These are phyloP conservation scores for Geophilus truncorum DNA, from an alignment of 2,888 invertebrate species.

Conservation along the genomic window DNA sequence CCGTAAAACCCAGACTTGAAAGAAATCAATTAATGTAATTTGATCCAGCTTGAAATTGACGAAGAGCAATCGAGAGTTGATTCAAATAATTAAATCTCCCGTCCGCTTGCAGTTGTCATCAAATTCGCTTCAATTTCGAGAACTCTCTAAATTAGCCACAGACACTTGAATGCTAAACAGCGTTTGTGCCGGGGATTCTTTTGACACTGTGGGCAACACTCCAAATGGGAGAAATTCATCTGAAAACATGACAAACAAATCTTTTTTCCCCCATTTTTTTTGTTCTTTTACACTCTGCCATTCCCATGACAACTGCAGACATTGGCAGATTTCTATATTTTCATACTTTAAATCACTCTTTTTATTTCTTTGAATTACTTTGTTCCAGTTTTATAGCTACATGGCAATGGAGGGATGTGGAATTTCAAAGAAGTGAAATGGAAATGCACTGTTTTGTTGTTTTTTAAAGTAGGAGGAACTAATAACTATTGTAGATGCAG, in stretches of 20 bases:
- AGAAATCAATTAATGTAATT: neutral
- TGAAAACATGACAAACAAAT: neutral
- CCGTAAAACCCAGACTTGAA: too few species aligned
- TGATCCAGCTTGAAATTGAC: neutral
- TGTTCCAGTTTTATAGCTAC: neutral
- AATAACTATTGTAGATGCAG: too few species aligned
- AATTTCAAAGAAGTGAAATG: neutral
- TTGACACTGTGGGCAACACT: conserved; percentile 15
- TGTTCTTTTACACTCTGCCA: neutral
- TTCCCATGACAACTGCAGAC: neutral
- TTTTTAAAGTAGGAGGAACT: neutral
- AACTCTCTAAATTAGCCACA: neutral
- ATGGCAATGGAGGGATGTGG: neutral
- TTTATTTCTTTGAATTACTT: neutral
- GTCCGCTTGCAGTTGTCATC: neutral
- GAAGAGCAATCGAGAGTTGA: neutral
- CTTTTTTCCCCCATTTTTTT: neutral
- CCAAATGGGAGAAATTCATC: neutral
- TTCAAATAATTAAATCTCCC: neutral
- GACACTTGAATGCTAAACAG: neutral
- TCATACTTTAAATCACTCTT: neutral
- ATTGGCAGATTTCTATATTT: neutral
- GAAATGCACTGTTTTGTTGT: neutral
- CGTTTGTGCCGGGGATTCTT: neutral
- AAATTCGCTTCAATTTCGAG: neutral